A percentile compares a stretch with the other conserved stretches of the same genome.
Evolutionary conservation across 1,140 invertebrate genomes (phyloP).

Genomic region (Caenorhabditis brenneri): DNA sequence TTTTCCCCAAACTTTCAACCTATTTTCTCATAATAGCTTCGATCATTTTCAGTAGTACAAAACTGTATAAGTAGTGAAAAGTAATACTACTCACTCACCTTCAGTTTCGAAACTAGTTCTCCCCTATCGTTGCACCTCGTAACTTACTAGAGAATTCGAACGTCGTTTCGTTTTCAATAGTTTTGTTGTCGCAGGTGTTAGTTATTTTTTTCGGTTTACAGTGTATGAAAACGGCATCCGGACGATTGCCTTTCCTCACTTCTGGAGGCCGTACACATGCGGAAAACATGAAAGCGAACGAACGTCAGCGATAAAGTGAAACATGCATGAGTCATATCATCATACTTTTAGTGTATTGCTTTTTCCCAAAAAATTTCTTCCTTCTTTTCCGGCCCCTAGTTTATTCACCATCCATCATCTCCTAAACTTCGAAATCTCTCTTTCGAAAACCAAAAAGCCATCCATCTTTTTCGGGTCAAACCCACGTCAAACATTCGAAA

Average conservation of each 20-base stretch:
- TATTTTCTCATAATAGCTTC: not conserved
- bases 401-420: slow-evolving; percentile 35
- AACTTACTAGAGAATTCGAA: slow-evolving; percentile 4
- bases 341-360: not conserved
- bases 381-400: too few relatives aligned
- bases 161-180: not conserved
- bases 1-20: too few relatives aligned
- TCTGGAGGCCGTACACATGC: not conserved
- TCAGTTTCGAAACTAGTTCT: not conserved
- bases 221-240: not conserved
- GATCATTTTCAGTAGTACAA: not conserved
- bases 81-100: not conserved
- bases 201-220: not conserved
- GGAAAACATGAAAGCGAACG: slow-evolving; percentile 15
- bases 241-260: not conserved
- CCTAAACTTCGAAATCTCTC: slow-evolving; percentile 17
- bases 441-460: slow-evolving; percentile 24
- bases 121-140: not conserved
- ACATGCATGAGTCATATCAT: slow-evolving; percentile 26
- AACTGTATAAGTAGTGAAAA: not conserved
- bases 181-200: not conserved
- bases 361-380: not conserved
- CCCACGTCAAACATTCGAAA: slow-evolving; percentile 5
- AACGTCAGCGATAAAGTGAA: not conserved
- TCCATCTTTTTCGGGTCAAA: slow-evolving; percentile 35